phyloP scores from a whole-genome alignment of 1,140 invertebrate genomes.

The Dendroctonus ponderosae region DNA sequence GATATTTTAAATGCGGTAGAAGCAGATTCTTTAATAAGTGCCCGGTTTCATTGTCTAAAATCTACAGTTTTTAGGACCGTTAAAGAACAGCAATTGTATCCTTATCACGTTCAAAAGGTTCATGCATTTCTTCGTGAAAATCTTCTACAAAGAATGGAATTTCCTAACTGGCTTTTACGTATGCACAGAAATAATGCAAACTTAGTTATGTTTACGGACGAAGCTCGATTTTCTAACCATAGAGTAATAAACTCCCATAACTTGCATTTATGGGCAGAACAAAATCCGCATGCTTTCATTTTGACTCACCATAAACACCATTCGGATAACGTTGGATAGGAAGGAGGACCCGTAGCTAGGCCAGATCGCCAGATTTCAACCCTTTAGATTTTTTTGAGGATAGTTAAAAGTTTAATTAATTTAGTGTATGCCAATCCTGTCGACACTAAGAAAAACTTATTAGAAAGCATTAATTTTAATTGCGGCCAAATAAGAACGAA shows the following conservation, averaged over 20 bases:
- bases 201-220: neutral
- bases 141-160: slow-evolving; percentile 16
- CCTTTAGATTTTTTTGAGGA: slow-evolving; percentile 18
- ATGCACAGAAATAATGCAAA: slow-evolving; percentile 13
- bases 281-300: slow-evolving; percentile 5
- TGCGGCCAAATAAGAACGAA: slow-evolving; percentile 6
- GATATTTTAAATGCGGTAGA: slow-evolving; percentile 16
- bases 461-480: slow-evolving; percentile 13
- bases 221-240: slow-evolving; percentile 9
- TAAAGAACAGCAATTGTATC: slow-evolving; percentile 14
- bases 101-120: slow-evolving; percentile 12
- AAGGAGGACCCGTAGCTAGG: slow-evolving; percentile 14
- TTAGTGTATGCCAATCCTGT: slow-evolving; percentile 20
- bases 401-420: slow-evolving; percentile 23
- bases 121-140: slow-evolving; percentile 7
- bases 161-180: slow-evolving; percentile 9
- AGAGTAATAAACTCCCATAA: slow-evolving; percentile 16
- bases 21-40: slow-evolving; percentile 12
- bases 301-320: slow-evolving; percentile 5
- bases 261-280: slow-evolving; percentile 9
- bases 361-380: slow-evolving; percentile 8
- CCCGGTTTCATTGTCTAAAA: too few relatives aligned
- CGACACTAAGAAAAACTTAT: slow-evolving; percentile 12
- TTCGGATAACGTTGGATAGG: slow-evolving; percentile 13
- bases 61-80: too few relatives aligned